A percentile compares a stretch with the other conserved stretches of the same genome.
Conservation (phyloP, 1,140 invertebrate genomes). For the Meteorus sp. region DNA sequence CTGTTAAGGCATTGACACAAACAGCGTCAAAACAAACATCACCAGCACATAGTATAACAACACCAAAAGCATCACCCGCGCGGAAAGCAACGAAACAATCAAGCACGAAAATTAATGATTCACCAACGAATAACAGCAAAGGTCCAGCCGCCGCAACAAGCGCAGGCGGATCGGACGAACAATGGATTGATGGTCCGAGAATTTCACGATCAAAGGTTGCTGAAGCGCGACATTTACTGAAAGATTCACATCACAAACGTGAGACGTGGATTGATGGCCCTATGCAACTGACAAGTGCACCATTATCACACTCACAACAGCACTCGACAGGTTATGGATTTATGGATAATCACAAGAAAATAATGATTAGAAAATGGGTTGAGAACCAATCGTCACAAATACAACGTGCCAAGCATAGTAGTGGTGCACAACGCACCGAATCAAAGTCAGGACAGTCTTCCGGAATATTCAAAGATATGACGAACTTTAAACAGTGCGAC, state of each 20-base stretch:
- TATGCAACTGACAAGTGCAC: constrained; percentile 56
- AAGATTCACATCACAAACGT: constrained; percentile 76
- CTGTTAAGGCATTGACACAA: constrained; percentile 51
- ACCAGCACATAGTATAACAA: constrained; percentile 60
- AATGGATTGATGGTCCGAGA: constrained; percentile 94
- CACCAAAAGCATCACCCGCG: constrained; percentile 47
- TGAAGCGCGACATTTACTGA: constrained; percentile 76
- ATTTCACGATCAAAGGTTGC: constrained; percentile 82
- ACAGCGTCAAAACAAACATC: constrained; percentile 63
- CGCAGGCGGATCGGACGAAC: constrained; percentile 69
- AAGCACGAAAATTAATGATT: constrained; percentile 45
- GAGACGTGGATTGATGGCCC: constrained; percentile 96
- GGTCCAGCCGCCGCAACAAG: constrained; percentile 46
- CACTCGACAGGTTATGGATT: constrained; percentile 71
- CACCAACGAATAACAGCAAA: constrained; percentile 49
- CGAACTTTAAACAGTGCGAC: constrained; percentile 65
- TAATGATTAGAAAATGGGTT: constrained; percentile 92
- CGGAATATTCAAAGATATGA: constrained; percentile 64
- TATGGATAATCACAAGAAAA: constrained; percentile 89
- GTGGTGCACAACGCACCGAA: constrained; percentile 51
- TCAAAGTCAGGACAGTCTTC: constrained; percentile 48
- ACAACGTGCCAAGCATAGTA: constrained; percentile 52
- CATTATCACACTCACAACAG: constrained; percentile 39
- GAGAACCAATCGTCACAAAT: constrained; percentile 86
- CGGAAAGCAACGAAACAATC: constrained; percentile 49